Evolutionary conservation across 2,797 vertebrate species (phyloP).

Genomic region (Xiphophorus birchmanni): DNA sequence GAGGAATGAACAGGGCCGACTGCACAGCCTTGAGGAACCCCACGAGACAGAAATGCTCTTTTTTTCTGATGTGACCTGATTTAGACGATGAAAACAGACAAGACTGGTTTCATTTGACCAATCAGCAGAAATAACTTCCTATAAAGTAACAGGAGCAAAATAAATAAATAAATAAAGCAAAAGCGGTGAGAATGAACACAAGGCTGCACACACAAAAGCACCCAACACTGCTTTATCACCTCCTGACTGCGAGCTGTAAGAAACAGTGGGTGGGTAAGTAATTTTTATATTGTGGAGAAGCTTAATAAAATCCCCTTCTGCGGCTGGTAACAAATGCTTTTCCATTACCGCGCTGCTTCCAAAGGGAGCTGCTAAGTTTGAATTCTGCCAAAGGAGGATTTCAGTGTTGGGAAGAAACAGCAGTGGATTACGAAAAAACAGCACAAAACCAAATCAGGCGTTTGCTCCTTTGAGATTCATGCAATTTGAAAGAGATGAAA

Average conservation of each 20-base stretch:
- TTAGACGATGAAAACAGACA: not conserved
- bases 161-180: not conserved
- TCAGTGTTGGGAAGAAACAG: conserved; percentile 21
- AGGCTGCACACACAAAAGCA: not conserved
- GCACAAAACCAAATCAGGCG: conserved; percentile 36
- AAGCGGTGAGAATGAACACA: not conserved
- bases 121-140: not conserved
- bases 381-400: conserved; percentile 33
- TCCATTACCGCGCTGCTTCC: conserved; percentile 43
- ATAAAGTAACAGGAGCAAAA: not conserved
- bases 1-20: not conserved
- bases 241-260: conserved; percentile 25
- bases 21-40: not conserved
- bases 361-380: conserved; percentile 31
- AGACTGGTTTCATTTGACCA: not conserved
- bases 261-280: conserved; percentile 25
- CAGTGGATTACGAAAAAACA: conserved; percentile 30
- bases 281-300: conserved; percentile 36
- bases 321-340: conserved; percentile 41
- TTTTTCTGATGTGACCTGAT: not conserved
- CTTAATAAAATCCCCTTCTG: conserved; percentile 43
- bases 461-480: conserved; percentile 44
- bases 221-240: conserved; percentile 10
- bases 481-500: conserved; percentile 56
- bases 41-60: not conserved